Conservation (phyloP, 1,140 invertebrate species). For the Hermetia illucens region DNA sequence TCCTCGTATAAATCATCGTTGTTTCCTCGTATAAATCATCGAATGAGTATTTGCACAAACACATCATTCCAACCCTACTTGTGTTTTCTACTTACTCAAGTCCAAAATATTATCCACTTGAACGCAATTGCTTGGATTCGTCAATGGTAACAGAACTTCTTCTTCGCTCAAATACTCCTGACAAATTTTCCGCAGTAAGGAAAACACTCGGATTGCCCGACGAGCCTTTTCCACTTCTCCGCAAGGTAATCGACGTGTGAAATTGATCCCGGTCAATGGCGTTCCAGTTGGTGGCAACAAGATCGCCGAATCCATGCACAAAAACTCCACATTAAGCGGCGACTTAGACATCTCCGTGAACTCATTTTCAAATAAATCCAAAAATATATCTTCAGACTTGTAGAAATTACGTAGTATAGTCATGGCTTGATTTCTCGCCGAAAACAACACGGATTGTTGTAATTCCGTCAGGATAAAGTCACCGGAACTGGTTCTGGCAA, state of each 20-base stretch:
- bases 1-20: no score
- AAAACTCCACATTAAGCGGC: constrained; percentile 79
- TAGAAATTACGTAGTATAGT: constrained; percentile 82
- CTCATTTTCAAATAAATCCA: constrained; percentile 99
- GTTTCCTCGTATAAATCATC: no score
- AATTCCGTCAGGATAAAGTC: constrained; percentile 33
- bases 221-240: constrained; percentile 91
- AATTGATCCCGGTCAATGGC: constrained; percentile 90
- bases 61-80: constrained; percentile 1
- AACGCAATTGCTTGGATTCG: constrained; percentile 75
- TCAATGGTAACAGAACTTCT: constrained; percentile 83
- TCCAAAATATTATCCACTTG: constrained; percentile 86
- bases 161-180: constrained; percentile 64
- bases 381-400: constrained; percentile 96
- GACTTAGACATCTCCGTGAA: constrained; percentile 79
- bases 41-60: no score
- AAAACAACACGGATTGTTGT: constrained; percentile 37
- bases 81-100: constrained; percentile 56
- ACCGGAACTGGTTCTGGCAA: constrained; percentile 34
- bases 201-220: constrained; percentile 87
- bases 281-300: constrained; percentile 92
- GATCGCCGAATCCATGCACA: constrained; percentile 94
- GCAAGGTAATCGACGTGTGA: constrained; percentile 87
- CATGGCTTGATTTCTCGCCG: constrained; percentile 73
- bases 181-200: constrained; percentile 75